phyloP scores from a whole-genome alignment of 2,113 vertebrate species.

The Marcusenius ussheri region DNA sequence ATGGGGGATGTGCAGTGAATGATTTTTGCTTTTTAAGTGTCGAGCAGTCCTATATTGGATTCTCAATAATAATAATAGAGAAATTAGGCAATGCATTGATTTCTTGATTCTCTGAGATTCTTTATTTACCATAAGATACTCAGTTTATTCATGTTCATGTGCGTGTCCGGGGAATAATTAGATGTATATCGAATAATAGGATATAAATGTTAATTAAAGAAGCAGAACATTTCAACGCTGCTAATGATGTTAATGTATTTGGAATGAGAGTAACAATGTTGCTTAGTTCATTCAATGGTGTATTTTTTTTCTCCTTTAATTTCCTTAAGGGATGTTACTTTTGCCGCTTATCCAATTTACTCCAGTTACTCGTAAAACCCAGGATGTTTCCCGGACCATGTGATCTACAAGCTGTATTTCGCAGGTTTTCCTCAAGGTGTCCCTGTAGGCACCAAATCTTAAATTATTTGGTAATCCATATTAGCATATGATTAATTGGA shows the following conservation, averaged over 20 bases:
- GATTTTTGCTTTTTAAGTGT: not conserved
- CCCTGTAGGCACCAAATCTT: not conserved
- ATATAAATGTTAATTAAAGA: not conserved
- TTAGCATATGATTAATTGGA: not conserved
- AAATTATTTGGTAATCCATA: not conserved
- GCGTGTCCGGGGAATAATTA: not conserved
- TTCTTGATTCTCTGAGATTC: not conserved
- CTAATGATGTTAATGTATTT: not conserved
- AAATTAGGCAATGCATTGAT: not conserved
- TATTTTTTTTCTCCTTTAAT: not conserved
- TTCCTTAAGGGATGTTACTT: not conserved
- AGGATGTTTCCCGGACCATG: not conserved
- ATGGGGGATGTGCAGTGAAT: not conserved
- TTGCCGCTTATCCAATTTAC: not conserved
- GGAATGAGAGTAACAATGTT: not conserved
- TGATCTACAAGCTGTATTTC: not conserved
- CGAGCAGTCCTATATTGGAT: not conserved
- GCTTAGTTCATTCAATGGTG: not conserved
- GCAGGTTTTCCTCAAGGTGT: not conserved
- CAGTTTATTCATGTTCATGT: not conserved
- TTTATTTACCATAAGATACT: not conserved
- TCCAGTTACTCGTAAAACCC: not conserved
- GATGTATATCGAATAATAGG: too few species aligned
- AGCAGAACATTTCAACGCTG: not conserved
- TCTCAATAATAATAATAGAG: not conserved